These are phyloP conservation scores for Pyrochroa serraticornis DNA, from an alignment of 2,888 invertebrate species.

Conservation along the genomic window DNA sequence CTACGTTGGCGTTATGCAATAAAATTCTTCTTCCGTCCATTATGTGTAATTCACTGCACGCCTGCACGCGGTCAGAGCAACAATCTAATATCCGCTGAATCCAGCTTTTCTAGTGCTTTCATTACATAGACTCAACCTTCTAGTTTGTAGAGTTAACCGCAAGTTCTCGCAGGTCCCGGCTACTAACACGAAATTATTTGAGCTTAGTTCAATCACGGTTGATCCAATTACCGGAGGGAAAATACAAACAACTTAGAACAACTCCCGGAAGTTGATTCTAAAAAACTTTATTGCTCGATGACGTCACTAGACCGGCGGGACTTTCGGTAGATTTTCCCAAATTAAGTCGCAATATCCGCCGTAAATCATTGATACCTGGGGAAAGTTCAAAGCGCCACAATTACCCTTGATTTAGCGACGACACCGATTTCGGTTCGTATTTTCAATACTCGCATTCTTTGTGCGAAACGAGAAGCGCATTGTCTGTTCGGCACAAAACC, in stretches of 20 bases:
- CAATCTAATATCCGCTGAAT: conserved; percentile 23
- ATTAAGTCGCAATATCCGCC: no score
- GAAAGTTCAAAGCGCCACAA: conserved; percentile 13
- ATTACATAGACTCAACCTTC: conserved; percentile 17
- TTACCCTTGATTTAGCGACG: conserved; percentile 17
- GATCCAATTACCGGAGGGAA: conserved; percentile 6
- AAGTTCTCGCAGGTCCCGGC: conserved; percentile 12
- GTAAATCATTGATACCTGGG: not conserved
- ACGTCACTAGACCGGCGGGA: not conserved
- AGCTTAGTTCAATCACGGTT: conserved; percentile 18
- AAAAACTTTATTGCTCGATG: no score
- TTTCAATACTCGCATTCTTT: conserved; percentile 23
- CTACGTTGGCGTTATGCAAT: conserved; percentile 5
- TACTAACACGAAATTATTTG: conserved; percentile 17
- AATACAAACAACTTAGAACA: not conserved
- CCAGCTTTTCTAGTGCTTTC: conserved; percentile 21
- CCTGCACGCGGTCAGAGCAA: conserved; percentile 20
- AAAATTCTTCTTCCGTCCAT: conserved; percentile 9
- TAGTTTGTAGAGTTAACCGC: conserved; percentile 23
- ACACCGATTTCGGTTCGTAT: conserved; percentile 15
- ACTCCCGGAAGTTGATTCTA: no score
- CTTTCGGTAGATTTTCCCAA: not conserved
- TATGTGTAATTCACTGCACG: conserved; percentile 12
- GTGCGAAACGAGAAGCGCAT: conserved; percentile 11
- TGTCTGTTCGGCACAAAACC: conserved; percentile 31